Evolutionary conservation across 2,888 invertebrate genomes (phyloP).

Genomic region (Thereva unica): DNA sequence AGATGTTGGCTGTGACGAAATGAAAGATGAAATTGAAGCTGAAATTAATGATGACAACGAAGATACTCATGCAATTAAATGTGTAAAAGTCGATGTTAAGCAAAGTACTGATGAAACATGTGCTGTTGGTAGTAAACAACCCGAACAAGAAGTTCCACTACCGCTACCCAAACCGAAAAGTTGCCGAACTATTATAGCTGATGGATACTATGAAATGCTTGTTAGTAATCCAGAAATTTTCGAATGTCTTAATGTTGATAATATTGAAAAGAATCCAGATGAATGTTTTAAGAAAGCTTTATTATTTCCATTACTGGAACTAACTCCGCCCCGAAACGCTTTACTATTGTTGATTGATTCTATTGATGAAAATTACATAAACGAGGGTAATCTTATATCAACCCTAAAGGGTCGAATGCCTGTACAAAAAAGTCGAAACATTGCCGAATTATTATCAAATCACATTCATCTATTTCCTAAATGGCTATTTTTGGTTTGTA

Average conservation of each 20-base stretch:
- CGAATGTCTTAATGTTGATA: conserved; percentile 76
- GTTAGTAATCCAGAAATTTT: conserved; percentile 80
- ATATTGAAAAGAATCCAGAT: conserved; percentile 85
- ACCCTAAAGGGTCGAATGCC: conserved; percentile 59
- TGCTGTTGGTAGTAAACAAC: conserved; percentile 42
- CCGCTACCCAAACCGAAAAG: conserved; percentile 62
- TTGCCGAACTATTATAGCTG: conserved; percentile 69
- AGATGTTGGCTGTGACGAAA: conserved; percentile 53
- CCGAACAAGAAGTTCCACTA: conserved; percentile 49
- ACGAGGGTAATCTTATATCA: conserved; percentile 61
- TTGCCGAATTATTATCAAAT: conserved; percentile 82
- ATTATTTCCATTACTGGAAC: conserved; percentile 82
- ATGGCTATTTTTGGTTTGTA: conserved; percentile 89
- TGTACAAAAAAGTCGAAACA: conserved; percentile 64
- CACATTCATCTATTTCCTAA: conserved; percentile 91
- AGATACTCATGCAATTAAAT: conserved; percentile 42
- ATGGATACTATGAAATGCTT: conserved; percentile 79
- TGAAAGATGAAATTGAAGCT: conserved; percentile 54
- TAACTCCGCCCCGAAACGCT: conserved; percentile 84
- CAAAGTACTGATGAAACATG: neutral
- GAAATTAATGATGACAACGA: conserved; percentile 52
- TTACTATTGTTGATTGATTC: conserved; percentile 88
- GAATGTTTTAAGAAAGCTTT: conserved; percentile 89
- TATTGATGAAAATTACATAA: conserved; percentile 78
- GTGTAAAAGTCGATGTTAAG: neutral